Evolutionary conservation across 2,113 vertebrate species (phyloP), one percentile per base, ranked within the genome.

Genomic region (Microtus ochrogaster): DNA sequence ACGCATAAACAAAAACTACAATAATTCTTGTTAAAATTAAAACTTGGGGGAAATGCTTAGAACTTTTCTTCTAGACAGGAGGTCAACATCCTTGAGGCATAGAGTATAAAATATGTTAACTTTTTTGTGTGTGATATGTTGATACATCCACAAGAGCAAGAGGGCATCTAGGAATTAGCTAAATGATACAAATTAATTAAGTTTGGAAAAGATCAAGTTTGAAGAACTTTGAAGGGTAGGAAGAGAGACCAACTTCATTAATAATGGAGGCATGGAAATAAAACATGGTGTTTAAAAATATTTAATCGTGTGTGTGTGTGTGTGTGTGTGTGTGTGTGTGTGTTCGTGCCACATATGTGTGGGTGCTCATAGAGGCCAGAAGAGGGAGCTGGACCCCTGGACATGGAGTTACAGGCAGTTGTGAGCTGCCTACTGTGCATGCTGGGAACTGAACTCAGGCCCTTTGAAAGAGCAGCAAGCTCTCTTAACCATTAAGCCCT

Each of bases 51-150:
- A 73, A 88, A 52, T 55, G 41, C 49, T 58, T 93, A 21, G 49
- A 36, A 81, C 52, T 96, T 89, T 74, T 90, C 66, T 90, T 91
- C 65, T 90, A 90, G 33, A 68, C 78, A 65, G 89, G 72, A 13
- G 8, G 76, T 89, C 89, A 78, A 91, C 39, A 72, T 81, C 84
- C 39, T 81, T 39, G 33, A 11, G 13, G 73, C n/a, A 9, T 36
- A 72, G 79, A 94, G 66, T 41, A 21, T 36, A 76, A 85, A 94
- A 65, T 70, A 5, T 73, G 52, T 73, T 73, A 52, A 41, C 2
- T 5, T 44, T 89, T 72, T 93, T 41, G 52, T 4, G n/a, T 44
- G 63, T 52, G 73, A 73, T 26, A 58, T 66, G 30, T 58, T 41
- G 63, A 61, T 41, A 94, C 30, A 90, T 41, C 8, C 77, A 94